Percentiles rank a stretch among this genome's conserved stretches.
phyloP scores from a whole-genome alignment of 53 echinoderm and acorn worm species.

The Hippasteria phrygiana region DNA sequence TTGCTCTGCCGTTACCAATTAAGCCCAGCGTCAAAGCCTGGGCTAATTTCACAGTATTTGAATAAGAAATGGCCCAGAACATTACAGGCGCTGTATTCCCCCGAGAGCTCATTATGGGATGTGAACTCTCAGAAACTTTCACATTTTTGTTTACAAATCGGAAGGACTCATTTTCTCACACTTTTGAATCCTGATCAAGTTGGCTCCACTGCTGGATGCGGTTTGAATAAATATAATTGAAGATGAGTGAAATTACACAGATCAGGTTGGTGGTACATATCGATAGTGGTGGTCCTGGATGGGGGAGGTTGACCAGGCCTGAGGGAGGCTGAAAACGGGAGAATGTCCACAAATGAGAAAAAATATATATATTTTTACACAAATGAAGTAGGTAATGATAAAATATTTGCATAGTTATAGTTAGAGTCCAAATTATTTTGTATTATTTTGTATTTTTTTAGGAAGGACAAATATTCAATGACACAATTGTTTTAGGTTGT shows the following conservation, averaged over 20 bases:
- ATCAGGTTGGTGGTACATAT: background rate
- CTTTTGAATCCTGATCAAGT: background rate
- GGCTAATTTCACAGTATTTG: background rate
- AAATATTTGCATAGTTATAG: background rate
- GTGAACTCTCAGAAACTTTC: background rate
- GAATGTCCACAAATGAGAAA: no score
- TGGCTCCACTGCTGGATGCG: background rate
- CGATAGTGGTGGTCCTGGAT: background rate
- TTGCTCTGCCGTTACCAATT: background rate
- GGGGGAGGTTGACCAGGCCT: background rate
- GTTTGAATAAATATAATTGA: background rate
- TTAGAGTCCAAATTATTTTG: background rate
- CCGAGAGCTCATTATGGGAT: constrained; percentile 14
- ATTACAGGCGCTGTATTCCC: background rate
- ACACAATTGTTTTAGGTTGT: no score
- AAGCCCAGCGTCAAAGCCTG: background rate
- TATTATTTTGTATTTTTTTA: background rate
- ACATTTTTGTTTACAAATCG: constrained; percentile 13
- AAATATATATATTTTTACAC: no score
- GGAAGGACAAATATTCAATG: no score
- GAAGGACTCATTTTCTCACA: background rate
- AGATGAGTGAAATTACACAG: constrained; percentile 2
- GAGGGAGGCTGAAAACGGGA: background rate
- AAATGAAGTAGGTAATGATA: no score
- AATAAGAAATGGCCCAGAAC: constrained; percentile 12